Conservation (phyloP, 2,113 vertebrate genomes). For the Cephalopholis sonnerati region DNA sequence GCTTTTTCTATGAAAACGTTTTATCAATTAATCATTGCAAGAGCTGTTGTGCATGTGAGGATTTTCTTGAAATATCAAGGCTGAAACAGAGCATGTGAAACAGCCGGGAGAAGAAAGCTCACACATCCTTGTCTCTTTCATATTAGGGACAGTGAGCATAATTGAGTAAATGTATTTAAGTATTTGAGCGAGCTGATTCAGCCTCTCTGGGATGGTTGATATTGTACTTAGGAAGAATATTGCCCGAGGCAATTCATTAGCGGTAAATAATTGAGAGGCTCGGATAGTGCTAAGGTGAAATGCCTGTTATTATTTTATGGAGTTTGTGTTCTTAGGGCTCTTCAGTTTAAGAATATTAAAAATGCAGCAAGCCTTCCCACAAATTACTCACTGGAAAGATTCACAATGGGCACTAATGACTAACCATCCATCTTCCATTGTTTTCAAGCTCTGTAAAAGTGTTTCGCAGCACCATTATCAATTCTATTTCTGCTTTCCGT, state of each 20-base stretch:
- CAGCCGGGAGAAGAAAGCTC: conserved; percentile 25
- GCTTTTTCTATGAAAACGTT: conserved; percentile 28
- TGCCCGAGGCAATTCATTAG: conserved; percentile 82
- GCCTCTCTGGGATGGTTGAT: conserved; percentile 79
- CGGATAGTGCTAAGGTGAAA: conserved; percentile 80
- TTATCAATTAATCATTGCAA: conserved; percentile 29
- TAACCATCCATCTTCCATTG: conserved; percentile 71
- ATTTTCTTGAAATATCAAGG: conserved; percentile 36
- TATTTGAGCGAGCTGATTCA: conserved; percentile 76
- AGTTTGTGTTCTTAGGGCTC: conserved; percentile 81
- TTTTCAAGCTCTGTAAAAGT: conserved; percentile 59
- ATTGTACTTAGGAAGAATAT: conserved; percentile 75
- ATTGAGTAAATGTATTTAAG: conserved; percentile 81
- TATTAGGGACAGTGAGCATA: conserved; percentile 69
- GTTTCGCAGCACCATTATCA: conserved; percentile 55
- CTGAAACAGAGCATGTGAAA: conserved; percentile 46
- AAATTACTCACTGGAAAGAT: conserved; percentile 78
- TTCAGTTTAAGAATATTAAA: conserved; percentile 82
- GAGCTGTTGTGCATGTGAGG: not conserved
- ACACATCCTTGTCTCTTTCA: conserved; percentile 56
- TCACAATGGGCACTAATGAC: conserved; percentile 75
- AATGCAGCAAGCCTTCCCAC: conserved; percentile 75
- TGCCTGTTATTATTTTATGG: conserved; percentile 83
- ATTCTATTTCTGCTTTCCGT: conserved; percentile 49
- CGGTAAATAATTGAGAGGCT: conserved; percentile 83